A percentile compares a stretch with the other conserved stretches of the same genome.
phyloP scores from a whole-genome alignment of 2,797 vertebrate species.

The Poecilia picta region DNA sequence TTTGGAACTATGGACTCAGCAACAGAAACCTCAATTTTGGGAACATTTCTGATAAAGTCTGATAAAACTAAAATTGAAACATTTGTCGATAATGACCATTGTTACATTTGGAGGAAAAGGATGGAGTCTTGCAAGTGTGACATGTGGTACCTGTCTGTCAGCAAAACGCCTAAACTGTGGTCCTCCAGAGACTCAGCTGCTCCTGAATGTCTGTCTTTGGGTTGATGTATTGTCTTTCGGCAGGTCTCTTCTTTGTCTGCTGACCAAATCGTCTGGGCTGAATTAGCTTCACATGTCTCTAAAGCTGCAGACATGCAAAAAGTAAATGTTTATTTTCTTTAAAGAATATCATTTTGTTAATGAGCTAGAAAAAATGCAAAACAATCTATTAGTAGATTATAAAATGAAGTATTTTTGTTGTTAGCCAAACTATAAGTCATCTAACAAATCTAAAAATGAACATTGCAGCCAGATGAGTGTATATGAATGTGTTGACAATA shows the following conservation, averaged over 20 bases:
- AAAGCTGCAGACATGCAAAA: conserved; percentile 21
- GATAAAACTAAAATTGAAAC: not conserved
- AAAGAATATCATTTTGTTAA: not conserved
- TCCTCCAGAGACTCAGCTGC: conserved; percentile 72
- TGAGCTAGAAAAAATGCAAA: not conserved
- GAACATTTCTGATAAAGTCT: not conserved
- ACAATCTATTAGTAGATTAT: too few species aligned
- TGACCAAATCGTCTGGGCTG: conserved; percentile 32
- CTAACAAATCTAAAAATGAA: not conserved
- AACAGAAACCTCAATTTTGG: not conserved
- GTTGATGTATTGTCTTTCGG: conserved; percentile 45
- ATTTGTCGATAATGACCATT: not conserved
- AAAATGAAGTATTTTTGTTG: not conserved
- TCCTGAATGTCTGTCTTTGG: conserved; percentile 70
- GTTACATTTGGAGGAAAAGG: not conserved
- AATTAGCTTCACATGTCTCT: conserved; percentile 23
- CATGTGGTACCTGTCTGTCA: conserved; percentile 74
- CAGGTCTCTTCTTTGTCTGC: conserved; percentile 29
- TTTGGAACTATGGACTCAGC: not conserved
- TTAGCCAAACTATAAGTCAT: not conserved
- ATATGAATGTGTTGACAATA: not conserved
- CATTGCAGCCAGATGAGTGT: not conserved
- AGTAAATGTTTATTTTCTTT: not conserved
- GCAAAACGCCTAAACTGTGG: conserved; percentile 64
- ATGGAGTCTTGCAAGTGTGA: not conserved